Percentiles rank a stretch among this genome's conserved stretches.
Evolutionary conservation across 2,797 vertebrate species (phyloP).

Genomic region (Onychomys arenicola): DNA sequence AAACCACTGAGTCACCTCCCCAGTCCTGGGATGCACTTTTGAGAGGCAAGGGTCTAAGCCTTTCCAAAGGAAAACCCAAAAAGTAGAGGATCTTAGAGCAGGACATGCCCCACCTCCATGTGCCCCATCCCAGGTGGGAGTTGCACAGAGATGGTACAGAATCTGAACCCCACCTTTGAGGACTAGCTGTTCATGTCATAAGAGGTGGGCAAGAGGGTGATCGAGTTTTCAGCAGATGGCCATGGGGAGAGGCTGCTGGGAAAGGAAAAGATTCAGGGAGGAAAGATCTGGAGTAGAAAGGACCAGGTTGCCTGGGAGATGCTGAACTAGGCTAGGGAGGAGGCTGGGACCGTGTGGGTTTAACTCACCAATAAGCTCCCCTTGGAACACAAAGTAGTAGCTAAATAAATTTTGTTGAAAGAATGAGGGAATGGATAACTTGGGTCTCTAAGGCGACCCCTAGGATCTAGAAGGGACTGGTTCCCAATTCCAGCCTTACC

Average conservation of each 20-base stretch:
- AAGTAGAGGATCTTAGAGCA: neutral
- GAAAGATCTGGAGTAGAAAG: fast-evolving
- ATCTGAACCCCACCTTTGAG: neutral
- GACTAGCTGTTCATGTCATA: fast-evolving
- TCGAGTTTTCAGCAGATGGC: neutral
- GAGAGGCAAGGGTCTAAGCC: neutral
- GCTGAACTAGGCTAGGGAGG: neutral
- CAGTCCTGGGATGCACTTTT: neutral
- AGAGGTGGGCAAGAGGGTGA: neutral
- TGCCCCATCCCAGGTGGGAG: neutral
- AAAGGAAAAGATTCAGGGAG: neutral
- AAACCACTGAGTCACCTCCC: neutral
- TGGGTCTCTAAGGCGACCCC: neutral
- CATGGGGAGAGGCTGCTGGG: neutral
- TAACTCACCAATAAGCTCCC: neutral
- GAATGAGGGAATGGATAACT: neutral
- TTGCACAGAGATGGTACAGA: neutral
- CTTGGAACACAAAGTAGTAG: neutral
- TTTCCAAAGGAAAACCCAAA: neutral
- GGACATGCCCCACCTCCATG: neutral
- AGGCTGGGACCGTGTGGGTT: neutral
- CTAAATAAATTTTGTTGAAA: neutral
- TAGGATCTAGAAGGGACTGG: neutral
- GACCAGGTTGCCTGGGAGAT: neutral
- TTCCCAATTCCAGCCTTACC: neutral